phyloP scores from a whole-genome alignment of 2,797 vertebrate genomes.

The Paguma larvata region DNA sequence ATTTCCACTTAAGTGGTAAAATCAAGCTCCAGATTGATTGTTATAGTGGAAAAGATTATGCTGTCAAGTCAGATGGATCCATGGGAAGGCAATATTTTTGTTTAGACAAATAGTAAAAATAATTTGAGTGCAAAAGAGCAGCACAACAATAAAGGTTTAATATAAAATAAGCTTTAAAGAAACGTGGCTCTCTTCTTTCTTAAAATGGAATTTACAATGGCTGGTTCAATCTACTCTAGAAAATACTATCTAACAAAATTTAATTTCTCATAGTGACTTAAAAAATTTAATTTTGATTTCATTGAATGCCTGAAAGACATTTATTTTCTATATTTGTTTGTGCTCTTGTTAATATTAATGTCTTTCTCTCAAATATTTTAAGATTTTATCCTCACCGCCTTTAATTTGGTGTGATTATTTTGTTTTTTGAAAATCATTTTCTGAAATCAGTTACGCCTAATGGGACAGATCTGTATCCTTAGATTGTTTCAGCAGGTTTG shows the following conservation, averaged over 20 bases:
- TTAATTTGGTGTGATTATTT: slow-evolving; percentile 4
- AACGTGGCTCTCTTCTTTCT: neutral
- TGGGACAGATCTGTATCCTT: neutral
- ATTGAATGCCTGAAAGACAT: neutral
- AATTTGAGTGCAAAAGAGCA: slow-evolving; percentile 57
- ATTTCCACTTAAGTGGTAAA: slow-evolving; percentile 77
- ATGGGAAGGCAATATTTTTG: slow-evolving; percentile 50
- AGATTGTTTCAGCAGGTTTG: neutral
- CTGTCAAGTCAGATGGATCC: slow-evolving; percentile 61
- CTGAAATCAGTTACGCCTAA: neutral
- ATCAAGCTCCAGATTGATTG: slow-evolving; percentile 76
- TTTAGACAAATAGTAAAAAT: slow-evolving; percentile 65
- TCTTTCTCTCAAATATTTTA: neutral
- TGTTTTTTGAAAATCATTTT: slow-evolving; percentile 21
- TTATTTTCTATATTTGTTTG: slow-evolving; percentile 35
- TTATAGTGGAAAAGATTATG: slow-evolving; percentile 60
- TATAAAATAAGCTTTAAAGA: neutral
- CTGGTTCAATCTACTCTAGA: slow-evolving; percentile 21
- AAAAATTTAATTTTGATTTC: slow-evolving; percentile 38
- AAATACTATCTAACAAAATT: neutral
- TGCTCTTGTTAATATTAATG: neutral
- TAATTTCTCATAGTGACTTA: slow-evolving; percentile 8
- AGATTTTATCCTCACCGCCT: neutral
- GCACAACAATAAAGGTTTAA: slow-evolving; percentile 36
- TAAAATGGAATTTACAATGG: slow-evolving; percentile 44